Base-by-base conservation (phyloP, 2,113 vertebrate genomes). In the Eublepharis macularius region DNA sequence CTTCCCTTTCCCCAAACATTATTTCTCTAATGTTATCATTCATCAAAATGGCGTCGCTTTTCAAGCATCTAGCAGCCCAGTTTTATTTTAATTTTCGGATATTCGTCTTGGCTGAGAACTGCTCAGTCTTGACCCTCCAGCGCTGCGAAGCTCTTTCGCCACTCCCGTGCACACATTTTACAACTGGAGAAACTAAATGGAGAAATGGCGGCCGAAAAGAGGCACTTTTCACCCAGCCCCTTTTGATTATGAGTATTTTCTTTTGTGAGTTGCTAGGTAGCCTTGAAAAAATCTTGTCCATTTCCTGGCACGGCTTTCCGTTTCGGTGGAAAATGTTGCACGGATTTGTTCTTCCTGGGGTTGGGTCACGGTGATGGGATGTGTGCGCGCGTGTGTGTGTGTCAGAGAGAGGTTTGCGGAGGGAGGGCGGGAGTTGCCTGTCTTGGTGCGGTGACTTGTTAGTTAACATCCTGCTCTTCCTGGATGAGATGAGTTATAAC, bases 11-110 rank as follows among this genome's bases (percentile, higher is more conserved):
- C 84, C 82, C 76, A 85, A 92, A 90, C 94, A 93, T 80, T 94
- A 90, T 94, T 89, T 92, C 94, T 93, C 90, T 91, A 91, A 92
- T 94, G 95, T 97, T 96, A 96, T 97, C 96, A 96, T 95, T 96
- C 96, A 96, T 96, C 96, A 97, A 97, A 96, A 97, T 97, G 97
- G 97, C 97, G 97, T 96, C 96, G 94, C 88, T 96, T 96, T 96
- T 95, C 94, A 92, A 80, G 94, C 95, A 94, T 94, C 93, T 95
- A 93, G 91, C 91, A 84, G 87, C 84, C 94, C 94, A 36, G 65
- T 96, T 94, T 93, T 95, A 91, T 95, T 95, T 93, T 85, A 80
- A 85, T 80, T 85, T 63, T 72, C 76, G 19, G 93, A 94, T 94
- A 91, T 82, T 91, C 87, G 84, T 86, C 82, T 83, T 78, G 88